These are phyloP conservation scores for Drosophila conformis DNA, from an alignment of 2,888 invertebrate species.

Conservation along the genomic window DNA sequence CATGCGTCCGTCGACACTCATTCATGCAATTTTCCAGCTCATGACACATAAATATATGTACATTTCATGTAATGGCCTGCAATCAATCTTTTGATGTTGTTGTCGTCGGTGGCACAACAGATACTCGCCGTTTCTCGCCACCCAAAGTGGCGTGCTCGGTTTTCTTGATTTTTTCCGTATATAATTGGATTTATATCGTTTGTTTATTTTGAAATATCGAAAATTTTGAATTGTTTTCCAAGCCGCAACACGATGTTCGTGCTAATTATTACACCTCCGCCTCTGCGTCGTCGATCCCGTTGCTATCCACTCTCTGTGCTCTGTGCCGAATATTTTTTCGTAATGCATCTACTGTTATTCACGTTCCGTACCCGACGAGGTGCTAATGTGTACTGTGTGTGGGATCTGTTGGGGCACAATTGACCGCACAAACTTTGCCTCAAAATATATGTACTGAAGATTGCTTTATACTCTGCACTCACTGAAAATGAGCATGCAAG, in stretches of 20 bases:
- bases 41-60: slow-evolving; percentile 18
- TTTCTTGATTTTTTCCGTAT: slow-evolving; percentile 5
- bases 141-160: slow-evolving; percentile 18
- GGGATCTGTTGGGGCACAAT: slow-evolving; percentile 15
- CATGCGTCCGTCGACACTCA: slow-evolving; percentile 25
- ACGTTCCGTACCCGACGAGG: slow-evolving; percentile 55
- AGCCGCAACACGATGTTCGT: slow-evolving; percentile 38
- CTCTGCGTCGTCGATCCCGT: slow-evolving; percentile 9
- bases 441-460: background rate
- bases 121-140: slow-evolving; percentile 9
- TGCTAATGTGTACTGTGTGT: slow-evolving; percentile 64
- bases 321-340: slow-evolving; percentile 7
- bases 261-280: slow-evolving; percentile 58
- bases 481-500: background rate
- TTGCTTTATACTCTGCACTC: slow-evolving; percentile 15
- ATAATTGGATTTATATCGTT: slow-evolving; percentile 23
- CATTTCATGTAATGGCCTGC: slow-evolving; percentile 24
- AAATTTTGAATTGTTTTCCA: slow-evolving; percentile 62
- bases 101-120: slow-evolving; percentile 6
- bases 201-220: slow-evolving; percentile 61
- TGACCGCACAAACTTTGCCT: slow-evolving; percentile 7
- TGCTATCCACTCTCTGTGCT: slow-evolving; percentile 8
- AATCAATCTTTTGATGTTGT: slow-evolving; percentile 61
- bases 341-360: slow-evolving; percentile 33
- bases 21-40: slow-evolving; percentile 20